Evolutionary conservation across 2,888 invertebrate species (phyloP).

Genomic region (Dorcus parallelipipedus): DNA sequence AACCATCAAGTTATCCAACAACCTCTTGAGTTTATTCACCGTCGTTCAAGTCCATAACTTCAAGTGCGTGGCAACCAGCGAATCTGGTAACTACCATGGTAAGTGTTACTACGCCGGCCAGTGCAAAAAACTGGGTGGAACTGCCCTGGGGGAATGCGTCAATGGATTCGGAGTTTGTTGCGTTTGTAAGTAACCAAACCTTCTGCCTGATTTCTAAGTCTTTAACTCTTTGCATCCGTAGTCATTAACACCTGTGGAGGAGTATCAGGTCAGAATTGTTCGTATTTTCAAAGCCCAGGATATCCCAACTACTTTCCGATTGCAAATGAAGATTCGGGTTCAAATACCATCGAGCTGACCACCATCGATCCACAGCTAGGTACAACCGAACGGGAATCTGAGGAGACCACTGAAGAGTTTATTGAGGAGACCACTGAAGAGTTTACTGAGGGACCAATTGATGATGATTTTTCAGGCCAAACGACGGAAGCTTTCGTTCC

Average conservation of each 20-base stretch:
- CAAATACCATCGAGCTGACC: not conserved
- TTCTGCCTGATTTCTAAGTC: not conserved
- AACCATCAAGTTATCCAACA: conserved; percentile 25
- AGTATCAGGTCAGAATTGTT: conserved; percentile 57
- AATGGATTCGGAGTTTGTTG: conserved; percentile 73
- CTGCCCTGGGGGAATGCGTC: conserved; percentile 65
- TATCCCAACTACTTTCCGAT: conserved; percentile 55
- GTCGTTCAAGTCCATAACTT: conserved; percentile 68
- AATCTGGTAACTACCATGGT: conserved; percentile 61
- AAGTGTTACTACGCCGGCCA: conserved; percentile 67
- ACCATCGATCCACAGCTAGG: not conserved
- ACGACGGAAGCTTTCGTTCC: conserved; percentile 3
- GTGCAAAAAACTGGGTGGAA: conserved; percentile 62
- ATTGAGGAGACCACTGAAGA: not conserved
- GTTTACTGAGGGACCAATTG: conserved; percentile 1
- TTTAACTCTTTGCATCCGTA: conserved; percentile 38
- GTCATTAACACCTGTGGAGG: conserved; percentile 67
- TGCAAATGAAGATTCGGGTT: not conserved
- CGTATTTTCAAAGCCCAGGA: conserved; percentile 71
- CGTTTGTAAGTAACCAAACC: conserved; percentile 60
- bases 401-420: conserved; percentile 2
- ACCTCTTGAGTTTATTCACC: conserved; percentile 66
- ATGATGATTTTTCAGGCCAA: not conserved
- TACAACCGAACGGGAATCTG: not conserved
- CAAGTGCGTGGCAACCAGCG: conserved; percentile 55